A percentile compares a stretch with the other conserved stretches of the same genome.
Conservation (phyloP, 1,140 invertebrate genomes). For the Homarus americanus region DNA sequence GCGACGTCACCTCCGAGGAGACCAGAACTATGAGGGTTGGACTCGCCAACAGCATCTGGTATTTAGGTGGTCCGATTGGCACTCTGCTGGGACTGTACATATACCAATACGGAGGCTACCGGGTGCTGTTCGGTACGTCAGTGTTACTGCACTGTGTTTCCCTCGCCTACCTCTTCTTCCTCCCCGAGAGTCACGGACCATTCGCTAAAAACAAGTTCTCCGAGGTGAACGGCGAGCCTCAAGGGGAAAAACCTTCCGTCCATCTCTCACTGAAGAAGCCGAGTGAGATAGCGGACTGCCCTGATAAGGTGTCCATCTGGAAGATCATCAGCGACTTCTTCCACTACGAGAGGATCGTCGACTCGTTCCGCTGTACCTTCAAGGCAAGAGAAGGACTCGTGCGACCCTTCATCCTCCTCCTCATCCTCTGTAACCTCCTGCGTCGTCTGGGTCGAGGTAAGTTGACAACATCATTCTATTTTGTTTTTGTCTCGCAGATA, state of each 20-base stretch:
- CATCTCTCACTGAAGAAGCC: constrained; percentile 17
- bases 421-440: constrained; percentile 73
- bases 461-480: background rate
- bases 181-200: constrained; percentile 72
- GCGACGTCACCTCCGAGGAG: constrained; percentile 89
- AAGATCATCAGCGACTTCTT: constrained; percentile 71
- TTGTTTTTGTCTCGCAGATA: no score
- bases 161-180: constrained; percentile 63
- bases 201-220: constrained; percentile 39
- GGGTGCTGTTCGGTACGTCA: constrained; percentile 64
- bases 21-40: constrained; percentile 89
- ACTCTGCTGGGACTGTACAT: constrained; percentile 81
- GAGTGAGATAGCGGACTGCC: background rate
- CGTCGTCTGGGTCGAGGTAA: constrained; percentile 73
- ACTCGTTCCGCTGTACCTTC: constrained; percentile 74
- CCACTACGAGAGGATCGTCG: constrained; percentile 72
- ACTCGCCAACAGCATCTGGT: constrained; percentile 89
- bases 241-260: background rate
- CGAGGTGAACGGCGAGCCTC: background rate
- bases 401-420: constrained; percentile 67
- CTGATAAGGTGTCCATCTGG: constrained; percentile 45
- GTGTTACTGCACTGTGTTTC: constrained; percentile 49
- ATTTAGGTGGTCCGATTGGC: constrained; percentile 88
- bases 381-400: constrained; percentile 67
- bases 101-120: constrained; percentile 70